A percentile compares a stretch with the other conserved stretches of the same genome.
phyloP scores from a whole-genome alignment of 2,113 vertebrate species.

The Cephalopterus ornatus region DNA sequence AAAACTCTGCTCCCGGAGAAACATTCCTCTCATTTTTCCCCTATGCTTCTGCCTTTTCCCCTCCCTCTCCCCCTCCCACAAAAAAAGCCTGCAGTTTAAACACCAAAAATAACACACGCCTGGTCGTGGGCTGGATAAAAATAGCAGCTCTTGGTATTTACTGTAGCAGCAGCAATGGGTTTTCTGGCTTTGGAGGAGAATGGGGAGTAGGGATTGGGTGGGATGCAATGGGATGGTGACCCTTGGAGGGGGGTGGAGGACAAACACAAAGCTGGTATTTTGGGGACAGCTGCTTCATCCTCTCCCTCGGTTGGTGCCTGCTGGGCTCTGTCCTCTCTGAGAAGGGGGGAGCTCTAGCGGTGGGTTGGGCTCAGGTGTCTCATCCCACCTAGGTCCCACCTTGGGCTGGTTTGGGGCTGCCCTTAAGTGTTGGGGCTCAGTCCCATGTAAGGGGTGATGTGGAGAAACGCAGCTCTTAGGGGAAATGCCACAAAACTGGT shows the following conservation, averaged over 20 bases:
- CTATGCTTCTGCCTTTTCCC: background rate
- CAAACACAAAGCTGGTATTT: background rate
- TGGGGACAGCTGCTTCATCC: background rate
- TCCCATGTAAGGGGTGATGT: rapidly evolving
- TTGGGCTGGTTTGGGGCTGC: background rate
- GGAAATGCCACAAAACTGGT: background rate
- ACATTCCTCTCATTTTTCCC: constrained; percentile 53
- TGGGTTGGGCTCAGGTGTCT: background rate
- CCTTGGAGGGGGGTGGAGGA: rapidly evolving
- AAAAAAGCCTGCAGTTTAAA: constrained; percentile 39
- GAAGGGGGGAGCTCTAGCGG: background rate
- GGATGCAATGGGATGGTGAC: background rate
- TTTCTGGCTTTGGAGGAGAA: constrained; percentile 40
- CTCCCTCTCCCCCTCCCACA: constrained; percentile 11
- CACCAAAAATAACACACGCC: constrained; percentile 60
- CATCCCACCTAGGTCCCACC: background rate
- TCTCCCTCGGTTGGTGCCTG: rapidly evolving
- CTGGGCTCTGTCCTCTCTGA: background rate
- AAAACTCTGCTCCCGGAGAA: constrained; percentile 43
- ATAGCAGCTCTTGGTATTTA: constrained; percentile 73
- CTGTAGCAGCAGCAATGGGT: constrained; percentile 17
- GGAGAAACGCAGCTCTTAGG: background rate
- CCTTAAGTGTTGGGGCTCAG: background rate
- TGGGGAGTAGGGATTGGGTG: background rate
- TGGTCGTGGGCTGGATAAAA: constrained; percentile 66